Conservation (phyloP, 2,888 invertebrate genomes). For the Polydrusus tereticollis region DNA sequence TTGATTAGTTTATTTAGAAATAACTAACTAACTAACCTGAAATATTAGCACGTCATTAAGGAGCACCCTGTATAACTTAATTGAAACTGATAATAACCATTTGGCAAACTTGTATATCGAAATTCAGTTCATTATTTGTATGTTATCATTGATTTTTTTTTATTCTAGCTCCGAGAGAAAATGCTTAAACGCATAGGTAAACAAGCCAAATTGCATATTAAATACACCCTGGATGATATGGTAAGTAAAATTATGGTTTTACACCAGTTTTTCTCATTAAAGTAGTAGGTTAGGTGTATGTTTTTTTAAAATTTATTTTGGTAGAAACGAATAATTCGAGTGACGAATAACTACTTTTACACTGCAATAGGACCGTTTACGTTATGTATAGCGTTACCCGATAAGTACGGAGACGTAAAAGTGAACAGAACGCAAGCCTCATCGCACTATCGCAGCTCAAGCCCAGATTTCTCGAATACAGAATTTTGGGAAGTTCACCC, state of each 20-base stretch:
- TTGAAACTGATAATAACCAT: too few relatives aligned
- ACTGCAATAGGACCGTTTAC: slow-evolving; percentile 88
- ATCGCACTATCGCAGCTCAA: slow-evolving; percentile 19
- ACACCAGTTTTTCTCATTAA: too few relatives aligned
- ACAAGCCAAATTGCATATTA: slow-evolving; percentile 73
- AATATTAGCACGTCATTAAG: too few relatives aligned
- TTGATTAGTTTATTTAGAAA: too few relatives aligned
- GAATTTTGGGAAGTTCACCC: slow-evolving; percentile 88
- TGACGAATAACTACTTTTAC: slow-evolving; percentile 86
- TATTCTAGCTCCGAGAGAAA: slow-evolving; percentile 36
- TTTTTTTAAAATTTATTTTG: slow-evolving; percentile 45
- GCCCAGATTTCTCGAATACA: slow-evolving; percentile 26
- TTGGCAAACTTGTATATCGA: too few relatives aligned
- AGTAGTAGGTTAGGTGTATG: too few relatives aligned
- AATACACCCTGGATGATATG: slow-evolving; percentile 90
- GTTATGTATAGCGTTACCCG: slow-evolving; percentile 87
- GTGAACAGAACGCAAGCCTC: slow-evolving; percentile 69
- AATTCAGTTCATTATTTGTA: neutral
- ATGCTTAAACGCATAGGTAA: slow-evolving; percentile 41
- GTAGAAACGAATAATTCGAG: slow-evolving; percentile 86
- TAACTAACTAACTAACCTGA: too few relatives aligned
- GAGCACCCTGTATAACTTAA: too few relatives aligned
- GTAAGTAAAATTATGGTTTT: slow-evolving; percentile 67
- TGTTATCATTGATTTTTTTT: neutral
- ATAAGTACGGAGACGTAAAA: slow-evolving; percentile 80